Evolutionary conservation across 2,888 invertebrate species (phyloP), one percentile per base, ranked within the genome.

Genomic region (Eumerus sabulonum): DNA sequence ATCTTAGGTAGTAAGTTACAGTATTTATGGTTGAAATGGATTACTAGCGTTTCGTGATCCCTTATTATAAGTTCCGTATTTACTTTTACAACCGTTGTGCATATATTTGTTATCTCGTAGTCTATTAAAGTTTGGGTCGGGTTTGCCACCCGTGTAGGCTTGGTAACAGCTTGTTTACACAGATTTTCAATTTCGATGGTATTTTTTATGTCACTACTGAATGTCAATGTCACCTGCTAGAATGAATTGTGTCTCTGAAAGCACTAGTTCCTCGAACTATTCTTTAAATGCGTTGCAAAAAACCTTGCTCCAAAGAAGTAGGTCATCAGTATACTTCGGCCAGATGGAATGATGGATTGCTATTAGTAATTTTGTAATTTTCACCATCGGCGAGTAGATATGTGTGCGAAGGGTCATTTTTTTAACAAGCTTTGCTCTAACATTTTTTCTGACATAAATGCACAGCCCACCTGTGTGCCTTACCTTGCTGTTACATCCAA

Each of bases 231-330:
- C 47, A 14, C 38, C 36, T 4, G n/a, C 47, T 59, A 59, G n/a
- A 47, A 59, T 59, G 14, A 57, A 57, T 7, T 40, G 45, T 11
- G 17, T 59, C 17, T 59, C 47, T 18, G 59, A 36, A 13, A 42
- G 36, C n/a, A 59, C 47, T 1, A 47, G 47, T 9, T 57, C 57
- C 16, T 36, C 36, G 9, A 47, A 19, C 47, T 36, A 59, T n/a
- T 13, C 42, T 7, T 18, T 47, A 0, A 59, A 13, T 47, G 17
- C 38, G 13, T 59, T 38, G 47, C 59, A 47, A n/a, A 59, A 47
- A 36, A 5, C n/a, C 47, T 11, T 17, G 16, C 11, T 59, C 42
- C 0, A 17, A 47, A 5, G 18, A 47, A 0, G 17, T 47, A 18
- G 9, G 47, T 9, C 27, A 38, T 12, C 57, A 35, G 13, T 57